Percentiles rank a stretch among this genome's conserved stretches.
phyloP scores from a whole-genome alignment of 1,140 invertebrate genomes.

The Matsumurasca onukii region DNA sequence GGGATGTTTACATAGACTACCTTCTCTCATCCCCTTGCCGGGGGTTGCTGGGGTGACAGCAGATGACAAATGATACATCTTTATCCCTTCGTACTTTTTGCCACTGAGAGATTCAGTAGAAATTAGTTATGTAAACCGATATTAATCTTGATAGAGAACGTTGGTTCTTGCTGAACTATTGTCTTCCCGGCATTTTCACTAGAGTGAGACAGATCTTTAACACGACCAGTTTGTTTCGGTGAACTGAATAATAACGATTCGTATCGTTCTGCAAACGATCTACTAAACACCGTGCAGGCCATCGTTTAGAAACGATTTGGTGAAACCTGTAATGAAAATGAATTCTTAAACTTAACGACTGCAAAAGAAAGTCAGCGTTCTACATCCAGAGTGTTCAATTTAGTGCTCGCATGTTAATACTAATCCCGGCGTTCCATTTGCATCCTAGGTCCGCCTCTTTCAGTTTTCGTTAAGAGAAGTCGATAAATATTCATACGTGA shows the following conservation, averaged over 20 bases:
- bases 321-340: no score
- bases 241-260: no score
- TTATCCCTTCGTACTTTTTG: not conserved
- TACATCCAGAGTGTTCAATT: not conserved
- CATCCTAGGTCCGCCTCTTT: not conserved
- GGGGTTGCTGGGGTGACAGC: not conserved
- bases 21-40: not conserved
- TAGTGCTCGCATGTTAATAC: not conserved
- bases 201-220: no score
- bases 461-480: not conserved
- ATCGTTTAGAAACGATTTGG: no score
- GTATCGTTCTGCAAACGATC: no score
- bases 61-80: conserved; percentile 16
- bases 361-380: not conserved
- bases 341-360: no score
- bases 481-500: not conserved
- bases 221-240: no score
- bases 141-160: no score
- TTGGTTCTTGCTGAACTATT: no score
- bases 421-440: not conserved
- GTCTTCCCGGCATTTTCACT: no score
- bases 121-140: conserved; percentile 18
- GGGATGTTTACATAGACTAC: conserved; percentile 1
- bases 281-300: no score
- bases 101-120: not conserved